A percentile compares a stretch with the other conserved stretches of the same genome.
phyloP scores from a whole-genome alignment of 2,797 vertebrate genomes.

The Siniperca undulata region DNA sequence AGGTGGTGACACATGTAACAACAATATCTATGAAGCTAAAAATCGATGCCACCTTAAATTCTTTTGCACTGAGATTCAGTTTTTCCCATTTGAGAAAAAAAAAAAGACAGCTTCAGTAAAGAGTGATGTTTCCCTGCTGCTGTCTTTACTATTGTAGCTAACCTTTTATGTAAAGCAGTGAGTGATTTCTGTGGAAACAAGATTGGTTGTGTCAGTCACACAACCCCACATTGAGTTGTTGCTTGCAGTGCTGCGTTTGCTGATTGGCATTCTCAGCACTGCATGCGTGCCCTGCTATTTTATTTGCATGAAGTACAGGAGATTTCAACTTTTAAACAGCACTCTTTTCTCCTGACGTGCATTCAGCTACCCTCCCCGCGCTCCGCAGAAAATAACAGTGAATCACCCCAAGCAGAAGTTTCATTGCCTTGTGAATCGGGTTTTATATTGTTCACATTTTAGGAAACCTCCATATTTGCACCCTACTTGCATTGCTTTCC shows the following conservation, averaged over 20 bases:
- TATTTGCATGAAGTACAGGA: constrained; percentile 36
- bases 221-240: constrained; percentile 24
- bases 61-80: background rate
- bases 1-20: background rate
- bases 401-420: constrained; percentile 5
- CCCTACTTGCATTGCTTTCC: background rate
- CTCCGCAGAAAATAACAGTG: constrained; percentile 27
- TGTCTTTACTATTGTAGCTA: background rate
- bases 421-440: background rate
- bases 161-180: constrained; percentile 40
- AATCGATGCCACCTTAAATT: background rate
- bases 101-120: background rate
- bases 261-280: constrained; percentile 37
- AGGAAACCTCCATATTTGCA: constrained; percentile 30
- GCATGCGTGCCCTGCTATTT: constrained; percentile 27
- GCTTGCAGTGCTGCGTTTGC: background rate
- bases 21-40: background rate
- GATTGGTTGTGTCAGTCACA: constrained; percentile 45
- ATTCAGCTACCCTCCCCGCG: constrained; percentile 1
- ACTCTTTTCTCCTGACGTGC: constrained; percentile 13
- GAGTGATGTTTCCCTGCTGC: constrained; percentile 14
- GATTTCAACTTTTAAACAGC: constrained; percentile 31
- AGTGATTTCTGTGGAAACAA: constrained; percentile 33
- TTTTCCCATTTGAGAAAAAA: constrained; percentile 8
- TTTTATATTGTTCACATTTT: constrained; percentile 9